Base-by-base conservation (phyloP, 2,113 vertebrate genomes). In the Gadus macrocephalus region DNA sequence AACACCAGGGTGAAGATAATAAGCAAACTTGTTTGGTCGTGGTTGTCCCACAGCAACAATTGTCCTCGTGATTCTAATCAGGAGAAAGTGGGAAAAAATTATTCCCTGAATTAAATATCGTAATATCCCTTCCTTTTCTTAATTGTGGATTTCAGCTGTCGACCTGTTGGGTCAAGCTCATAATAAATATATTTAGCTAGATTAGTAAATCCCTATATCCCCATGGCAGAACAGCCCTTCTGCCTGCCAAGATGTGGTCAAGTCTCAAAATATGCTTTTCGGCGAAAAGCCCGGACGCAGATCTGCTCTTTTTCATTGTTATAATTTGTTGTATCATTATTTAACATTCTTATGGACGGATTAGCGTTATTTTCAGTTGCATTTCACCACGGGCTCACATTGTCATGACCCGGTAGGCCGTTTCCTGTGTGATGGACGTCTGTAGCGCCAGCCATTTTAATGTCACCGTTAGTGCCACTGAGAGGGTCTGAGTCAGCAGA, bases 401-500 rank as follows among this genome's bases (percentile, higher is more conserved):
- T 66, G 67, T 66, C 67, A 66, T 78, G 81, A 86, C 84, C 89
- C 85, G 74, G 78, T 62, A 71, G 82, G 78, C 79, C 85, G 80
- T 87, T 86, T 67, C 8, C 42, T 68, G 31, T 73, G 79, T 89
- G 84, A 90, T 88, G 83, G 84, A 90, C 87, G 78, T 79, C 14
- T 72, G 74, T 66, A 67, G 78, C 85, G 83, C 89, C 87, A 81
- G 80, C 78, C 80, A 72, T 86, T 89, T 90, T 79, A 86, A 88
- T 89, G 87, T 85, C 81, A 80, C 84, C 88, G 85, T 89, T 90
- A 49, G 42, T 89, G 86, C 87, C 88, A 83, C 83, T 81, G 85
- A 87, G 87, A 87, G 87, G 78, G 73, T 81, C 86, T 88, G 87
- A 85, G 85, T 88, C 86, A 89, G 88, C 88, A 86, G 88, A 49